A percentile compares a stretch with the other conserved stretches of the same genome.
These are phyloP conservation scores for Catamblyrhynchus diadema DNA, from an alignment of 2,797 vertebrate genomes.

Conservation along the genomic window DNA sequence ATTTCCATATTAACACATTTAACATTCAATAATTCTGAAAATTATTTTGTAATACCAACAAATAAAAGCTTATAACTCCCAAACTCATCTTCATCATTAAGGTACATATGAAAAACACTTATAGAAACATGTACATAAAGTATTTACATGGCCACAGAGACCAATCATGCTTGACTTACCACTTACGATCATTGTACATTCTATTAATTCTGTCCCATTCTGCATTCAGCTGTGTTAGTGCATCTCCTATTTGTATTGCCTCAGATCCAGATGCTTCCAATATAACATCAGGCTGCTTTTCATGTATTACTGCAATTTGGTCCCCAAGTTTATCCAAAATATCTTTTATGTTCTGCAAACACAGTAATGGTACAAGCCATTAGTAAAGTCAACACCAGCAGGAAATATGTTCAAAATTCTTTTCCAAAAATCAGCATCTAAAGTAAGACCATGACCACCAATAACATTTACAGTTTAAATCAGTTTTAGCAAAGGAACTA, in stretches of 20 bases:
- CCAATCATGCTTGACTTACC: constrained; percentile 73
- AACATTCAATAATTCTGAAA: neutral
- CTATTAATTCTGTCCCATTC: constrained; percentile 94
- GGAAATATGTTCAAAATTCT: neutral
- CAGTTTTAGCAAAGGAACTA: neutral
- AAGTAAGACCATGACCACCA: neutral
- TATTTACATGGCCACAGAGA: neutral
- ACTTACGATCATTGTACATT: constrained; percentile 88
- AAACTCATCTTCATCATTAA: neutral
- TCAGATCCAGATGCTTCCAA: constrained; percentile 85
- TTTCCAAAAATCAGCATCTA: neutral
- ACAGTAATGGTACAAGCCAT: neutral
- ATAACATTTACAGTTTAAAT: neutral
- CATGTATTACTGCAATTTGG: constrained; percentile 85
- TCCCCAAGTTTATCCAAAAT: constrained; percentile 87
- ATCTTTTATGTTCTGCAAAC: constrained; percentile 85
- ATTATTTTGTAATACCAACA: neutral
- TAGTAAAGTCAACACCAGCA: neutral
- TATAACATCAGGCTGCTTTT: constrained; percentile 88
- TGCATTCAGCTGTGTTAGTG: constrained; percentile 86
- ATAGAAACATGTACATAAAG: neutral
- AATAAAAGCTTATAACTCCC: neutral
- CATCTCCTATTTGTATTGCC: constrained; percentile 85
- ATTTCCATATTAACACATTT: neutral
- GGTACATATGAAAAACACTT: neutral